Conservation (phyloP, 2,113 vertebrate genomes). For the Macrotus californicus region DNA sequence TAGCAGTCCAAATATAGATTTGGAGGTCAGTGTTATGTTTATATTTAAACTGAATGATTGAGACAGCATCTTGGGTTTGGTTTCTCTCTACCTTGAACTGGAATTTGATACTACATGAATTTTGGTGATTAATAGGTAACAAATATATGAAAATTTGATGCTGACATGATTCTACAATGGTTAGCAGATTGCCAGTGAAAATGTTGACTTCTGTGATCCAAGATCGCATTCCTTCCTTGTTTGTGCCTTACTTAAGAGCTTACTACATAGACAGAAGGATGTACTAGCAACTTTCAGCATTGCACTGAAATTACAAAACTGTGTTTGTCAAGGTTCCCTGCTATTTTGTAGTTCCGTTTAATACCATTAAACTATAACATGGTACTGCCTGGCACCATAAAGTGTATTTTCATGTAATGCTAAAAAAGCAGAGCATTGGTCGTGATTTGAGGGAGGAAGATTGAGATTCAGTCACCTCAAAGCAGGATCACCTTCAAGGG, state of each 20-base stretch:
- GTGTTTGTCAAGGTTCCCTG: neutral
- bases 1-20: neutral
- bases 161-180: neutral
- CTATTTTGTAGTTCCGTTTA: neutral
- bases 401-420: neutral
- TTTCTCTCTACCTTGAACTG: neutral
- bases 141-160: neutral
- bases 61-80: neutral
- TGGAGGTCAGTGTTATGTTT: neutral
- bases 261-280: neutral
- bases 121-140: neutral
- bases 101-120: slow-evolving; percentile 4
- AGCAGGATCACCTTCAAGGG: neutral
- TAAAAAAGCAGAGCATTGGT: neutral
- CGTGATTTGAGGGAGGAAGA: neutral
- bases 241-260: neutral
- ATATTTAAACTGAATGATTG: neutral
- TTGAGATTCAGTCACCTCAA: neutral
- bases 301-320: neutral
- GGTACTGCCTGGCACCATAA: neutral
- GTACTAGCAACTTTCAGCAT: neutral
- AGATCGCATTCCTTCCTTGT: neutral
- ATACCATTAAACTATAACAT: neutral
- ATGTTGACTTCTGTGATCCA: neutral
- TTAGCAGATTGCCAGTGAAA: neutral